Percentiles rank a stretch among this genome's conserved stretches.
phyloP scores from a whole-genome alignment of 2,888 invertebrate genomes.

The Amiota minor region DNA sequence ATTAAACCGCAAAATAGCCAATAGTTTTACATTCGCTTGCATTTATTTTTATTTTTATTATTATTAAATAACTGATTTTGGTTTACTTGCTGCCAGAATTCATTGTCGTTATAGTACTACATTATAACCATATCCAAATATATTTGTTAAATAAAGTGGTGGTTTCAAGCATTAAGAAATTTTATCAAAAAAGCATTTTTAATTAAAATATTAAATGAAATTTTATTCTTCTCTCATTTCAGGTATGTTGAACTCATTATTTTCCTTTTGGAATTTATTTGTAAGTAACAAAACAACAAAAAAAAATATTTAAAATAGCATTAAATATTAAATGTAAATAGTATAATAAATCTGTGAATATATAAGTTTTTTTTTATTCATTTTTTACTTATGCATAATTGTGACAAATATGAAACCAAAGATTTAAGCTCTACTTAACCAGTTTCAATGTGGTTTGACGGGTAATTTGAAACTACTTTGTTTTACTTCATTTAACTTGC shows the following conservation, averaged over 20 bases:
- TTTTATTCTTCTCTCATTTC: not conserved
- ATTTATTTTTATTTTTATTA: constrained; percentile 8
- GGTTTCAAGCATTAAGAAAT: constrained; percentile 13
- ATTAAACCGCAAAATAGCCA: constrained; percentile 8
- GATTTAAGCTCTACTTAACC: constrained; percentile 7
- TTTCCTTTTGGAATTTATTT: too few species aligned
- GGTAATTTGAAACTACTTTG: constrained; percentile 43
- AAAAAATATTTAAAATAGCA: too few species aligned
- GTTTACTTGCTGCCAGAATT: constrained; percentile 4
- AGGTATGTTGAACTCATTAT: not conserved
- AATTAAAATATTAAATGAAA: not conserved
- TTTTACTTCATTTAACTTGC: constrained; percentile 27
- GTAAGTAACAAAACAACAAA: too few species aligned
- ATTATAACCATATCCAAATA: not conserved
- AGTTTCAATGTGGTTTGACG: not conserved
- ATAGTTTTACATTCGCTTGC: not conserved
- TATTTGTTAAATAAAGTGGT: constrained; percentile 12
- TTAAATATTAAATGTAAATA: too few species aligned
- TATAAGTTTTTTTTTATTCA: not conserved
- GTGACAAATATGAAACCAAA: constrained; percentile 3
- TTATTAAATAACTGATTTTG: not conserved
- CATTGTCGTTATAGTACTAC: not conserved
- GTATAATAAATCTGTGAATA: too few species aligned
- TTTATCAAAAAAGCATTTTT: not conserved
- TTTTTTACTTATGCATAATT: not conserved